phyloP scores from a whole-genome alignment of 2,888 invertebrate genomes.

The Fabriciana adippe region DNA sequence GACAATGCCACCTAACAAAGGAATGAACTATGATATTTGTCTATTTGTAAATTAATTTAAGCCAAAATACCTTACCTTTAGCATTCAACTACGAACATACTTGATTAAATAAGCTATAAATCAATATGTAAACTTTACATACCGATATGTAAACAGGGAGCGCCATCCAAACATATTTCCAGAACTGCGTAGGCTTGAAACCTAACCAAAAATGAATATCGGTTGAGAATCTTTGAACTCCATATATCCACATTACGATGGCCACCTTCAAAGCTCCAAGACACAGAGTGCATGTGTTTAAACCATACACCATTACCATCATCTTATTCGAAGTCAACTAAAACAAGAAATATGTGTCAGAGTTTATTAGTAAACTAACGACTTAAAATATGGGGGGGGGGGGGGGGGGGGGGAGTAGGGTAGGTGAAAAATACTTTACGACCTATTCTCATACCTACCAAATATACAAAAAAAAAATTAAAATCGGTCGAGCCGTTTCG shows the following conservation, averaged over 20 bases:
- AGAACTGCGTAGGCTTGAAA: constrained; percentile 65
- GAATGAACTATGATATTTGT: neutral
- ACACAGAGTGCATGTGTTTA: constrained; percentile 51
- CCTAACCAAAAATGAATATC: constrained; percentile 70
- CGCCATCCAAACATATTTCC: constrained; percentile 57
- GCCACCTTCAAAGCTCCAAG: constrained; percentile 58
- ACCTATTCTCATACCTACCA: no score
- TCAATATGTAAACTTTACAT: constrained; percentile 41
- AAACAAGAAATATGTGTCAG: constrained; percentile 34
- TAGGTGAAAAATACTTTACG: no score
- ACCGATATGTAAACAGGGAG: constrained; percentile 58
- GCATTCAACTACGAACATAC: neutral
- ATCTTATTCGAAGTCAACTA: constrained; percentile 46
- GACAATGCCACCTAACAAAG: neutral
- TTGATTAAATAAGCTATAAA: neutral
- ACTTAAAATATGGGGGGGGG: neutral
- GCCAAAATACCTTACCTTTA: neutral
- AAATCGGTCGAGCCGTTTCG: no score
- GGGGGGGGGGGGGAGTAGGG: no score
- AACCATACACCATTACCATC: constrained; percentile 47
- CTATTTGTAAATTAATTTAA: neutral
- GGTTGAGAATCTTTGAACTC: constrained; percentile 58
- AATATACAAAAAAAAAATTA: no score
- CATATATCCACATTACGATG: constrained; percentile 68
- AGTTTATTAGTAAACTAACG: neutral